Evolutionary conservation across 2,113 vertebrate genomes (phyloP), one percentile per base, ranked within the genome.

Genomic region (Amblyopsis rosae): DNA sequence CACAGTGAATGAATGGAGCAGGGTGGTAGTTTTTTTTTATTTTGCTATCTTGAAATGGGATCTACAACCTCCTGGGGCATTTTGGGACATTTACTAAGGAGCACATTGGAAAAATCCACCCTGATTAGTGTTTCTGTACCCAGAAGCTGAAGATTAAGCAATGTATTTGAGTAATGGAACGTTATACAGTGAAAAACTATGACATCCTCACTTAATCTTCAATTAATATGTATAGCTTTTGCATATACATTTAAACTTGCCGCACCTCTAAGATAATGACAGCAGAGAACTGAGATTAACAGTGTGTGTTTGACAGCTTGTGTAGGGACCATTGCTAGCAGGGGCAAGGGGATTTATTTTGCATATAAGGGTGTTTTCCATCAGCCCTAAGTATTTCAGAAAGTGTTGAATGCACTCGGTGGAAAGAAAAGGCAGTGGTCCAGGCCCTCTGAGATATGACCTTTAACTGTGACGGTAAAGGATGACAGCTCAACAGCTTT

Each of bases 1-100:
- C 56, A 80, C 79, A 79, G 79, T 65, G 86, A 80, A 81, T 86
- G 77, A 88, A 89, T 83, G 60, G 69, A 62, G 72, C 63, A 63
- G 33, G 65, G 70, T 54, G 64, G 32, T 41, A 8, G 56, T 10
- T 7, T 19, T n/a, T 48, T 6, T 13, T 12, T 49, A 33, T 67
- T 62, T 81, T 59, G 65, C 41, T 49, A 41, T 60, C 1, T 46
- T 67, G 57, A 69, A 49, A 11, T 63, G 67, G 56, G 59, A 54
- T 66, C 33, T 41, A 47, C 58, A 56, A 59, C 67, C 67, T 65
- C 65, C 57, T 11, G 62, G 69, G 73, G 15, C 35, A 65, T 64
- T 51, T 51, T 55, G 16, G 58, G 70, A 58, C 62, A 64, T 41
- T 64, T 54, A 51, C 70, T 73, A 26, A 63, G 41, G 77, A 35